Conservation (phyloP, 1,140 invertebrate species). For the Chironomus tepperi region DNA sequence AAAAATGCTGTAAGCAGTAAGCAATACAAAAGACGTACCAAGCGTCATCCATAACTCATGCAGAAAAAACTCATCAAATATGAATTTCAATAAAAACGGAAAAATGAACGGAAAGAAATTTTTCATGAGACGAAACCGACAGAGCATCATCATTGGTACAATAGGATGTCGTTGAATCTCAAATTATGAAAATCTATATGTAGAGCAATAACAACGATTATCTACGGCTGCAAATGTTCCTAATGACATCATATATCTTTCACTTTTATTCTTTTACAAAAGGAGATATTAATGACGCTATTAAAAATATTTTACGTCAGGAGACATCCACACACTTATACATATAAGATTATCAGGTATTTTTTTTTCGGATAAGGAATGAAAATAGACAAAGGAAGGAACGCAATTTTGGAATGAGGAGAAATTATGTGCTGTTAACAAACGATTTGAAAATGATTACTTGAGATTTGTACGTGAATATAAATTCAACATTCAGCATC, state of each 20-base stretch:
- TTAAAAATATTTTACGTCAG: conserved; percentile 16
- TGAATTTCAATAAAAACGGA: conserved; percentile 22
- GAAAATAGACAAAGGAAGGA: not conserved
- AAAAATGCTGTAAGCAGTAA: not conserved
- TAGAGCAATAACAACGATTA: conserved; percentile 2
- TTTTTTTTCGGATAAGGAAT: not conserved
- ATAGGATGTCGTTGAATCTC: not conserved
- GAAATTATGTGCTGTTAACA: too few species aligned
- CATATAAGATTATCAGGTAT: not conserved
- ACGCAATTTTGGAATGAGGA: not conserved
- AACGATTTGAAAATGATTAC: conserved; percentile 11
- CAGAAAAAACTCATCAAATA: conserved; percentile 20
- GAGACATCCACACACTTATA: not conserved
- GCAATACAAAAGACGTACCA: not conserved
- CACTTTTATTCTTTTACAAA: not conserved
- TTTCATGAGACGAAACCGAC: not conserved
- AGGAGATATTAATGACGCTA: conserved; percentile 20
- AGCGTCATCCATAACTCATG: not conserved
- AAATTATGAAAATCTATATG: conserved; percentile 15
- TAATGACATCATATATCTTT: conserved; percentile 9
- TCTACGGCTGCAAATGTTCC: conserved; percentile 16
- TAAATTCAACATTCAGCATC: too few species aligned
- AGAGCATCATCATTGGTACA: not conserved
- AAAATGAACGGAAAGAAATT: conserved; percentile 23
- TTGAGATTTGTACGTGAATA: not conserved